Base-by-base conservation (phyloP, 2,113 vertebrate genomes). In the Dasyprocta punctata region DNA sequence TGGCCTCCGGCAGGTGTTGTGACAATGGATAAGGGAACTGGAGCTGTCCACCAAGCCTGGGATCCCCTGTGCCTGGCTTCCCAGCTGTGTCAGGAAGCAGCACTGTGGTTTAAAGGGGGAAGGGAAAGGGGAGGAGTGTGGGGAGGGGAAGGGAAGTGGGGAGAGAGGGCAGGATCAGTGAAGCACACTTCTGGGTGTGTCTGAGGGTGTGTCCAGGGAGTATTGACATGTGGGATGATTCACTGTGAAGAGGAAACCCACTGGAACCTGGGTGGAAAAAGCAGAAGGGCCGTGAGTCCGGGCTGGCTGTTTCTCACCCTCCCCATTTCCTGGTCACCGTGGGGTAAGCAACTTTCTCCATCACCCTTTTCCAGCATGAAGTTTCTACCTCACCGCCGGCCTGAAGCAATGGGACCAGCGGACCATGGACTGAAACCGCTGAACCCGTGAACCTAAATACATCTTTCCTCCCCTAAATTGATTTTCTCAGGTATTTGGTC, bases 101-200 rank as follows among this genome's bases (percentile, higher is more conserved):
- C 11, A 24, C n/a, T 56, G 5, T 41, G 36, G 36, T 28, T 30
- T 54, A 24, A 6, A 44, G 24, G 44, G 65, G 26, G 44, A 77
- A 26, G 4, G 17, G 24, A 1, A 22, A 47, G 24, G 26, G 26
- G 44, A 1, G 5, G 36, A 0, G 24, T 2, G 3, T n/a, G 60
- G 30, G 61, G 3, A 24, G n/a, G 13, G 20, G 69, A 7, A n/a
- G n/a, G n/a, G n/a, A 17, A 5, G 65, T 5, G 22, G 33, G 20
- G 22, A 7, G 22, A 24, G 12, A 77, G 41, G 4, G 38, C 7
- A 17, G 38, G 47, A 14, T 47, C 17, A 47, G 26, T 47, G 47
- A 77, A 16, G 26, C 26, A 3, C 73, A 30, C 26, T 77, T 77
- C 73, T 3, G 44, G 73, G 41, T 30, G 44, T 47, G 12, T 14